phyloP scores from a whole-genome alignment of 2,888 invertebrate species.

The Cryptophagus acutangulus region DNA sequence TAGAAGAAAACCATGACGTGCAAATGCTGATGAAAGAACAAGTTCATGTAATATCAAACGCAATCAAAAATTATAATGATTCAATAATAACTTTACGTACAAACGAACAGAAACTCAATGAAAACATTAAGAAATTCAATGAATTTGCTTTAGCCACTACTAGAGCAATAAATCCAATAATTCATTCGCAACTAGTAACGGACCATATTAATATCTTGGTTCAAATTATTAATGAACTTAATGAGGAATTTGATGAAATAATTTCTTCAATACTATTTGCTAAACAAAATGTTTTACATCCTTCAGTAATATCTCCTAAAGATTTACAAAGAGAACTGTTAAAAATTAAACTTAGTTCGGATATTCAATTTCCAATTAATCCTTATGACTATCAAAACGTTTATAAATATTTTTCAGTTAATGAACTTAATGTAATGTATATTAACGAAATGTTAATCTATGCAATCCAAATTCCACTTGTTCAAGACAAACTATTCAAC shows the following conservation, averaged over 20 bases:
- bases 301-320: slow-evolving; percentile 12
- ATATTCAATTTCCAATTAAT: slow-evolving; percentile 1
- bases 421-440: slow-evolving; percentile 9
- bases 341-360: slow-evolving; percentile 1
- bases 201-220: background rate
- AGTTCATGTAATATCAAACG: slow-evolving; percentile 19
- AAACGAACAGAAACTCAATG: slow-evolving; percentile 15
- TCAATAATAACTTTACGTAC: slow-evolving; percentile 12
- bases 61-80: slow-evolving; percentile 21
- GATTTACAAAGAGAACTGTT: slow-evolving; percentile 9
- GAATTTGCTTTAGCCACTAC: background rate
- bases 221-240: slow-evolving; percentile 3
- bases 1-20: slow-evolving; percentile 15
- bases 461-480: no score
- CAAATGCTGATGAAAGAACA: slow-evolving; percentile 20
- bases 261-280: slow-evolving; percentile 12
- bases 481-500: no score
- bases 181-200: background rate
- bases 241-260: slow-evolving; percentile 7
- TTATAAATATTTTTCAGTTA: slow-evolving; percentile 10
- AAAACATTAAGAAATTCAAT: slow-evolving; percentile 4
- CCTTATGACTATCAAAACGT: background rate
- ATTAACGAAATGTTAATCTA: background rate
- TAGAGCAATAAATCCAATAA: background rate
- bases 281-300: slow-evolving; percentile 12